Evolutionary conservation across 2,888 invertebrate genomes (phyloP), one percentile per base, ranked within the genome.

Genomic region (Acanthoscelides obtectus): DNA sequence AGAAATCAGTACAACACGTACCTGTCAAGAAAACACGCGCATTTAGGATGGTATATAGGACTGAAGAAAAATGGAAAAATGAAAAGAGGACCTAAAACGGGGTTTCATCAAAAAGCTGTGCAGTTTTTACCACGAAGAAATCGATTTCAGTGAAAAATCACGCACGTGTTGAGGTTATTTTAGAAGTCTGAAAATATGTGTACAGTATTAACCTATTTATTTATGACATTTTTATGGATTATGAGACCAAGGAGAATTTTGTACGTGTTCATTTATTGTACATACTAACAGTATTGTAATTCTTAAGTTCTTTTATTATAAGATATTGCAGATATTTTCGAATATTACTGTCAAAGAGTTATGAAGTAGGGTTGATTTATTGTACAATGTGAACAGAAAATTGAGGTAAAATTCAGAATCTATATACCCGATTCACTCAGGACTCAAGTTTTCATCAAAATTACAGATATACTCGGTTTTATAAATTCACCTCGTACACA

Each of bases 31-130:
- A 87, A 88, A 78, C 88, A 87, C 76, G 87, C 87, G 0, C 88
- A 88, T 75, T 79, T 86, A 17, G 89, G 89, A 19, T 90, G 90
- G 89, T 90, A 88, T 82, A 83, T 90, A 64, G 90, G 88, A 0
- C 86, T 90, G 67, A 90, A 90, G 76, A 89, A 87, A 77, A 88
- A 88, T n/a, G 90, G 90, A 22, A 88, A 88, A 77, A 84, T 87
- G 22, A 90, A 90, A 79, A 84, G 84, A 8, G 90, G 89, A 0
- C 82, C 86, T 17, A 87, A 87, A 79, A 90, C 90, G 0, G 84
- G 81, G 45, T 87, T 86, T 82, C 87, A 88, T 22, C 90, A 90
- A 78, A 89, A 88, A 79, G 88, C 90, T 1, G 87, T 88, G 70
- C 87, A 87, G 77, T 90, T 90, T 81, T 81, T 90, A 71, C 87